Conservation (phyloP, 2,888 invertebrate genomes). For the Acutogordius australiensis region DNA sequence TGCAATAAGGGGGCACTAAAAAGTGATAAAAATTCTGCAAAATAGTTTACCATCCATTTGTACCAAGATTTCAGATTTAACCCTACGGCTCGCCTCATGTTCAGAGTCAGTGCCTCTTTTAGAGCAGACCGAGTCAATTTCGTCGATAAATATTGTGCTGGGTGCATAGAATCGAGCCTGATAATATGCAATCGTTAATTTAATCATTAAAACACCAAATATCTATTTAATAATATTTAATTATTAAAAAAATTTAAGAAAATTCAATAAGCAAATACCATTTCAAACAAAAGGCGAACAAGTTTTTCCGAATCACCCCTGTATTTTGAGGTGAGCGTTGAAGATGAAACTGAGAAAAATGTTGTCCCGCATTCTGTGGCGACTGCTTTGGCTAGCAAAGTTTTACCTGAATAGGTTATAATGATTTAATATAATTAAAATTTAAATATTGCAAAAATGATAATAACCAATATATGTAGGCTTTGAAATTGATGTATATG, state of each 20-base stretch:
- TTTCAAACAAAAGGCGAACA: conserved; percentile 74
- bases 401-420: conserved; percentile 31
- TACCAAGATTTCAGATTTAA: conserved; percentile 79
- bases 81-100: conserved; percentile 79
- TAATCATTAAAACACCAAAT: too few relatives aligned
- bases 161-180: conserved; percentile 88
- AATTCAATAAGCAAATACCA: too few relatives aligned
- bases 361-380: conserved; percentile 30
- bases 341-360: conserved; percentile 53
- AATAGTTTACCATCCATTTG: conserved; percentile 82
- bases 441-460: conserved; percentile 26
- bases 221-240: too few relatives aligned
- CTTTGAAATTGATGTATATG: too few relatives aligned
- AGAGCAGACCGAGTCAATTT: conserved; percentile 86
- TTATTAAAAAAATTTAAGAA: too few relatives aligned
- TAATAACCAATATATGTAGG: too few relatives aligned
- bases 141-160: conserved; percentile 90
- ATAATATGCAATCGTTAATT: too few relatives aligned
- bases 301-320: conserved; percentile 96
- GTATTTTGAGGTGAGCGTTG: conserved; percentile 87
- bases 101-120: conserved; percentile 75
- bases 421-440: too few relatives aligned
- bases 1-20: too few relatives aligned
- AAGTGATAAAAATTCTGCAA: too few relatives aligned
- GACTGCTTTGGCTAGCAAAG: conserved; percentile 28